Evolutionary conservation across 2,113 vertebrate genomes (phyloP).

Genomic region (Protomyctophum bolini): DNA sequence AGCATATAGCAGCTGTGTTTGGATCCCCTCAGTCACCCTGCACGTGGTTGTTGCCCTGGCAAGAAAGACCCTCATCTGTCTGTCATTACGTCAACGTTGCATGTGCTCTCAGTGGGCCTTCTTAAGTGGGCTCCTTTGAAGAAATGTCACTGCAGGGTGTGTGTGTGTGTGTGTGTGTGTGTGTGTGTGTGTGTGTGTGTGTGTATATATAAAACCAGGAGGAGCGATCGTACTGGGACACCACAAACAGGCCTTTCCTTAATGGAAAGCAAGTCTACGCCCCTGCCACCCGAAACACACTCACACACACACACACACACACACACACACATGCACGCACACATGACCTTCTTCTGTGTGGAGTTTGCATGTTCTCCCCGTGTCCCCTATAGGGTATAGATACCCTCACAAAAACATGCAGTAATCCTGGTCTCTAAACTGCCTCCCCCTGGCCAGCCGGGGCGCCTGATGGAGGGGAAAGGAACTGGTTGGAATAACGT

Average conservation of each 20-base stretch:
- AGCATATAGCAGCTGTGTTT: constrained; percentile 50
- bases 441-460: too few relatives aligned
- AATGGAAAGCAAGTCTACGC: constrained; percentile 5
- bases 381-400: too few relatives aligned
- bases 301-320: too few relatives aligned
- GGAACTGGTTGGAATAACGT: too few relatives aligned
- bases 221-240: not conserved
- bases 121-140: constrained; percentile 33
- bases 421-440: too few relatives aligned
- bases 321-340: too few relatives aligned
- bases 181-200: not conserved
- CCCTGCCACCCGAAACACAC: not conserved
- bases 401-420: too few relatives aligned
- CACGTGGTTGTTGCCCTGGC: not conserved
- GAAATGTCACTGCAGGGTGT: not conserved
- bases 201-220: too few relatives aligned
- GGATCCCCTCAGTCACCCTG: constrained; percentile 15
- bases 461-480: too few relatives aligned
- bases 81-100: constrained; percentile 30
- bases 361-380: too few relatives aligned
- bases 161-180: not conserved
- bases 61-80: constrained; percentile 25
- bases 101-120: constrained; percentile 11
- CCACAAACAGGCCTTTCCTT: not conserved
- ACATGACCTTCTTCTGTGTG: too few relatives aligned